Base-by-base conservation (phyloP, 2,888 invertebrate genomes). In the Aquatica leii region DNA sequence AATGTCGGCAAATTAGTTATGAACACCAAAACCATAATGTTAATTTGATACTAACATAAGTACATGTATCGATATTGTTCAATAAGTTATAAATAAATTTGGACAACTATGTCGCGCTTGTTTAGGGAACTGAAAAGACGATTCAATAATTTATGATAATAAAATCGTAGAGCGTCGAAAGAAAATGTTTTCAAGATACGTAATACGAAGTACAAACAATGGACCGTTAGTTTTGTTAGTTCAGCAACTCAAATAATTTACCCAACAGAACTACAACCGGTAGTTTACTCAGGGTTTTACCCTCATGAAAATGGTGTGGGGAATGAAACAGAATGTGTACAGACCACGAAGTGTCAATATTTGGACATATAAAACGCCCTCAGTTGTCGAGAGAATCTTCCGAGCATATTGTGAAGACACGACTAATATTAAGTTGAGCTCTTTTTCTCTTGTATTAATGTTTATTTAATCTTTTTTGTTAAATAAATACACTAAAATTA, bases 231-330 rank as follows among this genome's bases (percentile, higher is more conserved):
- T 80, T 81, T 79, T 81, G 80, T 81, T 81, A 81, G 81, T 81
- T 81, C 77, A 81, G 80, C 78, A 82, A 81, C 81, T 82, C 81
- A 81, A 82, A 81, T 81, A 81, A 81, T 81, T 81, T 81, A 80
- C 80, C 79, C 80, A 76, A 78, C 79, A 79, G 80, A 77, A 78
- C 78, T 78, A 78, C 78, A 78, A 76, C 74, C 76, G 75, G 76
- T 76, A 77, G 79, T 80, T 80, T 80, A 77, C 74, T 76, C 78
- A 75, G 77, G 77, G 76, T 73, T 74, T 73, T 66, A 68, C 67
- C 67, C 59, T 65, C 69, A 62, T 62, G 62, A 62, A 56, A 51
- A 52, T 57, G 54, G 67, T 64, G 69, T 62, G 67, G 65, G 68
- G 65, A 68, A 66, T 65, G 68, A 67, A 64, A 63, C 69, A 66